These are phyloP conservation scores for Microcebus jonahi DNA, from an alignment of 2,113 vertebrate species.

Conservation along the genomic window DNA sequence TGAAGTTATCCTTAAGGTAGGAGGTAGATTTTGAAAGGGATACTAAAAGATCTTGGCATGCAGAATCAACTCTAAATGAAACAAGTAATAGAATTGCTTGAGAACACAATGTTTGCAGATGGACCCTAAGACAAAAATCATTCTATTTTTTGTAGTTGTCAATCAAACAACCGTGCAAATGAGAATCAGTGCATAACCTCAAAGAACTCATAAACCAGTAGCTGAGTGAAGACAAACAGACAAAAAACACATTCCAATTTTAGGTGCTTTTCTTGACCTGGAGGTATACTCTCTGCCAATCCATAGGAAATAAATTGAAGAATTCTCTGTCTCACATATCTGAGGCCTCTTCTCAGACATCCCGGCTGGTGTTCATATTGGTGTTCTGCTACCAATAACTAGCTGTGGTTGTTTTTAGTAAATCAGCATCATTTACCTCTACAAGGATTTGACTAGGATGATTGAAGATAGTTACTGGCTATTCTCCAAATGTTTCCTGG, in stretches of 20 bases:
- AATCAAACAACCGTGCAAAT: not conserved
- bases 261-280: not conserved
- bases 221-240: not conserved
- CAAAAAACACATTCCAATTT: not conserved
- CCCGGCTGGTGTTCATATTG: not conserved
- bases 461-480: not conserved
- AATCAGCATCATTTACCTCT: not conserved
- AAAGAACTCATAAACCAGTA: not conserved
- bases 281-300: not conserved
- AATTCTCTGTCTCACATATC: not conserved
- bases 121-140: not conserved
- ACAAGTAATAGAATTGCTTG: not conserved
- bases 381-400: not conserved
- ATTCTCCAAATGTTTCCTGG: not conserved
- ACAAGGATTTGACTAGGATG: not conserved
- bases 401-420: not conserved
- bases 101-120: not conserved
- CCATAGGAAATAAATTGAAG: not conserved
- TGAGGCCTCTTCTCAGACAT: not conserved
- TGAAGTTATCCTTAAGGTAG: not conserved
- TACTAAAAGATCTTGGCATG: not conserved
- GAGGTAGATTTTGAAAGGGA: not conserved
- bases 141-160: not conserved
- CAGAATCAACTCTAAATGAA: not conserved
- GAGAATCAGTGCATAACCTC: not conserved